Evolutionary conservation across 1,140 invertebrate genomes (phyloP).

Genomic region (Scaptomyza graminum): DNA sequence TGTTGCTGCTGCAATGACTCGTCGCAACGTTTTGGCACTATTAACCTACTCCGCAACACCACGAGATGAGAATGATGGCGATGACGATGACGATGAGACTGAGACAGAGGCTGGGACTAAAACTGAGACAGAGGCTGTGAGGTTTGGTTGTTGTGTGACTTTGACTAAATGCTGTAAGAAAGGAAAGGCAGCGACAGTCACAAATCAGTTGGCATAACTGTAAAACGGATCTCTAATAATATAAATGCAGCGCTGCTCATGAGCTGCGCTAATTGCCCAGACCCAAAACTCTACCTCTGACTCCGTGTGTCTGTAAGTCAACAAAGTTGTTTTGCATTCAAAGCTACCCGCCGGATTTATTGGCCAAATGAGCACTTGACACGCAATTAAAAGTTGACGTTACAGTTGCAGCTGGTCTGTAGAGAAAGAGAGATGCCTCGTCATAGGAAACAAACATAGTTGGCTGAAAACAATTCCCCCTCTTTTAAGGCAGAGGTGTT

Average conservation of each 20-base stretch:
- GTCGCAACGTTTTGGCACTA: slow-evolving; percentile 77
- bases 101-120: background rate
- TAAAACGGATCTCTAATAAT: slow-evolving; percentile 70
- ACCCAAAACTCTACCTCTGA: background rate
- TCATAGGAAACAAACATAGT: slow-evolving; percentile 11
- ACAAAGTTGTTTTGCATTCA: background rate
- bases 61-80: slow-evolving; percentile 68
- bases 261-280: slow-evolving; percentile 63
- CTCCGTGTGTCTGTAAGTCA: too few relatives aligned
- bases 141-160: slow-evolving; percentile 39
- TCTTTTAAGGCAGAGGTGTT: slow-evolving; percentile 40
- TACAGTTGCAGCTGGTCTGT: background rate
- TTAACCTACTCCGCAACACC: slow-evolving; percentile 77
- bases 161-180: slow-evolving; percentile 66
- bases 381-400: slow-evolving; percentile 52
- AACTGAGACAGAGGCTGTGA: slow-evolving; percentile 7
- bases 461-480: background rate
- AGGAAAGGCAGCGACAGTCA: slow-evolving; percentile 60
- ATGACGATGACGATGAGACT: slow-evolving; percentile 32
- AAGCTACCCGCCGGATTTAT: slow-evolving; percentile 47
- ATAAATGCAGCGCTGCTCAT: slow-evolving; percentile 64
- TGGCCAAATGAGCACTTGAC: slow-evolving; percentile 47
- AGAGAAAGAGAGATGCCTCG: background rate
- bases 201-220: slow-evolving; percentile 73
- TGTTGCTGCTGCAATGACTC: slow-evolving; percentile 43